Conservation (phyloP, 2,888 invertebrate species). For the Leptopilina myrica region DNA sequence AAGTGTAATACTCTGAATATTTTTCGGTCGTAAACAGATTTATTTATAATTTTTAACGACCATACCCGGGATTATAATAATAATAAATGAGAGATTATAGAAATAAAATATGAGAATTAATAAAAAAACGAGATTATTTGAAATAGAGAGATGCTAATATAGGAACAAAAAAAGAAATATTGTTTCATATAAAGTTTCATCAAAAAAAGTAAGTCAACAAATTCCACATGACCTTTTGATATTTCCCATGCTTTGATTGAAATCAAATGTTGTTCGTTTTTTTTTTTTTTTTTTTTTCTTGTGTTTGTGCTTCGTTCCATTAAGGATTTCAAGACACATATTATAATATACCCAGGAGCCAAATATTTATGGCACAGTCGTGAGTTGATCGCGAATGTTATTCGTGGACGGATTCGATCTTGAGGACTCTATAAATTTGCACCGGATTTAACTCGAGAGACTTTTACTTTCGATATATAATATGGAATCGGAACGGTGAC, state of each 20-base stretch:
- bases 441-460: conserved; percentile 53
- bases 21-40: no score
- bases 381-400: conserved; percentile 32
- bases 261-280: neutral
- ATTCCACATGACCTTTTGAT: conserved; percentile 12
- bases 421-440: conserved; percentile 22
- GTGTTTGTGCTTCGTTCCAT: no score
- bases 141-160: conserved; percentile 47
- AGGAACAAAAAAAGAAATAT: conserved; percentile 46
- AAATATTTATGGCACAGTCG: conserved; percentile 49
- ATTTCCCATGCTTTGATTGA: conserved; percentile 23
- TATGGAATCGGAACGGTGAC: conserved; percentile 64
- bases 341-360: conserved; percentile 18
- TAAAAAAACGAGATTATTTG: no score
- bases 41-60: no score
- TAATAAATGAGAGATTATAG: no score
- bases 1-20: no score
- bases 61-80: no score
- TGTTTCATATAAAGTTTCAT: neutral
- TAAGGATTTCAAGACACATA: conserved; percentile 20
- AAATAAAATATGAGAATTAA: no score
- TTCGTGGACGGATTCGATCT: conserved; percentile 45
- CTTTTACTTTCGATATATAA: conserved; percentile 71
- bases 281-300: neutral
- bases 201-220: conserved; percentile 7